phyloP scores from a whole-genome alignment of 2,888 invertebrate genomes.

The Rotaria sp. region DNA sequence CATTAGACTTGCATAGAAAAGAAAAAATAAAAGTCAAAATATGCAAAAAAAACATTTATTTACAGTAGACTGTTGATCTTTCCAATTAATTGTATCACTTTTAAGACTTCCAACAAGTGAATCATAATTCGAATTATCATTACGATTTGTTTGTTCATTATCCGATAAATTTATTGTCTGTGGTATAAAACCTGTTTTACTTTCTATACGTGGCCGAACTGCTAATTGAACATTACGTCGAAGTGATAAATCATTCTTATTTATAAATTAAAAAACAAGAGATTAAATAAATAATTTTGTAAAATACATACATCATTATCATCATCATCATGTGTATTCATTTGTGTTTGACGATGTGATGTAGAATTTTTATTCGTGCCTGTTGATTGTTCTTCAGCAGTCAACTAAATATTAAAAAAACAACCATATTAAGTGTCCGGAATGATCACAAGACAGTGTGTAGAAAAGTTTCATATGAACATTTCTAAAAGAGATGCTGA shows the following conservation, averaged over 20 bases:
- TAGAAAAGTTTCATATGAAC: too few relatives aligned
- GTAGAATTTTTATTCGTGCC: background rate
- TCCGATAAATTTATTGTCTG: background rate
- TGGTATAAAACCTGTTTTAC: background rate
- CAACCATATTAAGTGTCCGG: too few relatives aligned
- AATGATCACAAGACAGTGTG: too few relatives aligned
- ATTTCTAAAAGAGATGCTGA: too few relatives aligned
- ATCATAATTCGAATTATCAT: conserved; percentile 17
- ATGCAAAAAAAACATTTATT: background rate
- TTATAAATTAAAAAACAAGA: too few relatives aligned
- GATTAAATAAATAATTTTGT: background rate
- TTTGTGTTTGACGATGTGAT: background rate
- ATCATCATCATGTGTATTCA: background rate
- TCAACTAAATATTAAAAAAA: background rate
- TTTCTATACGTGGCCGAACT: background rate
- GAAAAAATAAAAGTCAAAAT: background rate
- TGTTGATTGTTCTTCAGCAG: background rate
- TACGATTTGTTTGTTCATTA: background rate
- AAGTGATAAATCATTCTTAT: background rate
- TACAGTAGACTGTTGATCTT: background rate
- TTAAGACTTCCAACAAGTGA: conserved; percentile 24
- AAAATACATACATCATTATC: background rate
- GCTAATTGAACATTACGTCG: background rate
- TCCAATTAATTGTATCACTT: background rate
- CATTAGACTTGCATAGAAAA: background rate